These are phyloP conservation scores for Carlito syrichta DNA, from an alignment of 2,113 vertebrate genomes.

Conservation along the genomic window DNA sequence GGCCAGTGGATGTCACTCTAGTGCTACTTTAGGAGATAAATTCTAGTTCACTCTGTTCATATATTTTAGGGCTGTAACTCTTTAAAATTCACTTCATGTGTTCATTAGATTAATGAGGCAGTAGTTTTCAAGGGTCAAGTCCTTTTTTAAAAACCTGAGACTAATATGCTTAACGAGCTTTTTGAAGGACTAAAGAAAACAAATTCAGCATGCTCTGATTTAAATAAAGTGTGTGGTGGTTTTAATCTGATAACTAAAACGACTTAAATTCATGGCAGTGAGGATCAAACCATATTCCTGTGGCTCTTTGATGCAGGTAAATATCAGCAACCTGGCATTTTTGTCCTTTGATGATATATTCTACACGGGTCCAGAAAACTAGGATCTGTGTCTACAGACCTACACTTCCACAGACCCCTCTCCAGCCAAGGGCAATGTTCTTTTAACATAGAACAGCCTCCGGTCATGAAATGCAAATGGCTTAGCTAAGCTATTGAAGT, in stretches of 20 bases:
- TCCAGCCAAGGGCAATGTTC: background rate
- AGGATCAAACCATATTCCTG: background rate
- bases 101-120: background rate
- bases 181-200: constrained; percentile 10
- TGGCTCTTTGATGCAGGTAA: background rate
- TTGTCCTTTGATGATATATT: background rate
- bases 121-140: background rate
- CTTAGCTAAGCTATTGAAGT: background rate
- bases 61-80: background rate
- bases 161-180: background rate
- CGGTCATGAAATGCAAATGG: background rate
- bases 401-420: background rate
- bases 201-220: background rate
- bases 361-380: background rate
- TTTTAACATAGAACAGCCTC: background rate
- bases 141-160: constrained; percentile 9
- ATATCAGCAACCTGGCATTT: background rate
- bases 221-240: background rate
- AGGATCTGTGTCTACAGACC: too few relatives aligned
- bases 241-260: background rate
- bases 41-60: background rate
- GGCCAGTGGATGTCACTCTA: constrained; percentile 73
- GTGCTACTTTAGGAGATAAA: background rate
- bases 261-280: background rate
- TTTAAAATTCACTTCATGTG: background rate